Conservation (phyloP, 2,888 invertebrate species). For the Pyrrhia umbra region DNA sequence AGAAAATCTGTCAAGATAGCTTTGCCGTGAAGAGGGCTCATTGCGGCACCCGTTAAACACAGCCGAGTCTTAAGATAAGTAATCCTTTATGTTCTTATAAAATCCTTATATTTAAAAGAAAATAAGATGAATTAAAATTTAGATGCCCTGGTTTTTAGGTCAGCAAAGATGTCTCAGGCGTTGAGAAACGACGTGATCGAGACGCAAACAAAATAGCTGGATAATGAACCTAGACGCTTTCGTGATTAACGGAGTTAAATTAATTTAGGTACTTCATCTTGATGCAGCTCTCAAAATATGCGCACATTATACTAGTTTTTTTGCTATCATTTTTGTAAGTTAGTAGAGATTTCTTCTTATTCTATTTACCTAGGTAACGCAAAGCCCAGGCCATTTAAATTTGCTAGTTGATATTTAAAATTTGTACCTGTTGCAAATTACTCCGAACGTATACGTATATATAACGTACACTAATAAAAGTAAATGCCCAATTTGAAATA, state of each 20-base stretch:
- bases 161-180: constrained; percentile 25
- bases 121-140: constrained; percentile 30
- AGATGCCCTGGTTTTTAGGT: constrained; percentile 43
- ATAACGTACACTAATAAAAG: not conserved
- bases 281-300: constrained; percentile 41
- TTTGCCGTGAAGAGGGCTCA: constrained; percentile 42
- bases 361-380: not conserved
- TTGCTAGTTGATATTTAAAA: no score
- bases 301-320: constrained; percentile 13
- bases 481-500: not conserved
- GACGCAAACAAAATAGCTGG: constrained; percentile 54
- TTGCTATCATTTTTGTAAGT: not conserved
- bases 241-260: constrained; percentile 53
- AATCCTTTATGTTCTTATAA: constrained; percentile 44
- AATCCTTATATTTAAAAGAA: constrained; percentile 37
- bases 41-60: constrained; percentile 28
- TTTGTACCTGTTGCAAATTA: no score
- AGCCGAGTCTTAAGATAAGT: constrained; percentile 37
- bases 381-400: no score
- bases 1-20: constrained; percentile 41
- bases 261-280: constrained; percentile 44
- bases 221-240: constrained; percentile 57
- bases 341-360: not conserved
- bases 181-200: constrained; percentile 36
- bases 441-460: no score